These are phyloP conservation scores for Pelecanoides urinatrix DNA, from an alignment of 2,113 vertebrate species.

Conservation along the genomic window DNA sequence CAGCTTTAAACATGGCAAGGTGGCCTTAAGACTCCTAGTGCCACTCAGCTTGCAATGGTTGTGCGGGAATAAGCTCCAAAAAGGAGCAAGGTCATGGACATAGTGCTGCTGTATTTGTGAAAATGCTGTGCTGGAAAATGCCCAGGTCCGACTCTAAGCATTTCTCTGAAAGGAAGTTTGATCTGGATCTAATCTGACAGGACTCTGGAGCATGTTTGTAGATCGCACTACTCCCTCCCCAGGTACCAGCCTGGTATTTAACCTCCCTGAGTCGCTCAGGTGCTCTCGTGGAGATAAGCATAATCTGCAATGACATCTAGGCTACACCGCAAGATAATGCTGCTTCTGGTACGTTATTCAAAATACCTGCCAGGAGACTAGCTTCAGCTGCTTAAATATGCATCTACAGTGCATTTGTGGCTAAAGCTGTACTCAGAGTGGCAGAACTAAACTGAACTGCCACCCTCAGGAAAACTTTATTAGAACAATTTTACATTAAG, in stretches of 20 bases:
- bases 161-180: background rate
- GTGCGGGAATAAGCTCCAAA: background rate
- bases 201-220: background rate
- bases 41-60: background rate
- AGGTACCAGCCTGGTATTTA: background rate
- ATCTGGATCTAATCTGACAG: background rate
- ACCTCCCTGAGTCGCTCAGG: background rate
- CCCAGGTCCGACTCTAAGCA: background rate
- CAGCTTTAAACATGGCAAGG: background rate
- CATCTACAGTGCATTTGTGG: background rate
- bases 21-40: background rate
- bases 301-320: background rate
- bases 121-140: background rate
- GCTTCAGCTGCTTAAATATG: background rate
- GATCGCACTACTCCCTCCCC: background rate
- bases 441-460: conserved; percentile 8
- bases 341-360: background rate
- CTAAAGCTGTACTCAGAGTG: background rate
- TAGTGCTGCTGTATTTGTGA: background rate
- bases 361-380: background rate
- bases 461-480: conserved; percentile 15
- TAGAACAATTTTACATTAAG: background rate
- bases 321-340: background rate
- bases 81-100: background rate
- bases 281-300: background rate